phyloP scores from a whole-genome alignment of 2,113 vertebrate genomes.

The Oryzias javanicus region DNA sequence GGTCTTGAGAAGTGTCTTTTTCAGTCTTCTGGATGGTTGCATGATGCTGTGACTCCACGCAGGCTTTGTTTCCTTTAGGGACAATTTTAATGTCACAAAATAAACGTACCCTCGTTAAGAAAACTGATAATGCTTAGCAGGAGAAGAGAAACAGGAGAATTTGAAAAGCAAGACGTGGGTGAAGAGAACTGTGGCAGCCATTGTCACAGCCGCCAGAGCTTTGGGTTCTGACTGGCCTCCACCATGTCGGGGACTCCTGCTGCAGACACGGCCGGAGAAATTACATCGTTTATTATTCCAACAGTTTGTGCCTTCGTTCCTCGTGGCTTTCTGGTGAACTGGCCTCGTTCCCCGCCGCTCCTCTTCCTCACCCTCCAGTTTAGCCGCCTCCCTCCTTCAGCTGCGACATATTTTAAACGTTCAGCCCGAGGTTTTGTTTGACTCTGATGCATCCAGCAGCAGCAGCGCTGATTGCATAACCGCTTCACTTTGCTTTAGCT shows the following conservation, averaged over 20 bases:
- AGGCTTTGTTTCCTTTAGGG: neutral
- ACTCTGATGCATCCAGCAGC: constrained; percentile 33
- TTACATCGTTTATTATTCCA: constrained; percentile 56
- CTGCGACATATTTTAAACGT: too few species aligned
- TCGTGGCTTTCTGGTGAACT: constrained; percentile 34
- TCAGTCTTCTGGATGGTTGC: neutral
- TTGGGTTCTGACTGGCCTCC: constrained; percentile 27
- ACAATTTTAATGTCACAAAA: constrained; percentile 18
- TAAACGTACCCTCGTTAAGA: neutral
- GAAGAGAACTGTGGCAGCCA: constrained; percentile 11
- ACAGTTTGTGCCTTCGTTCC: constrained; percentile 35
- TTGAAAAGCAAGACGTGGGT: neutral
- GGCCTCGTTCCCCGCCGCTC: neutral
- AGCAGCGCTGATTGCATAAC: neutral
- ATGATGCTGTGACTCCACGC: neutral
- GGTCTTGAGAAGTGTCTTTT: too few species aligned
- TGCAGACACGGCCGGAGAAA: constrained; percentile 29
- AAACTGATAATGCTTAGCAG: neutral
- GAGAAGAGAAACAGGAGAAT: neutral
- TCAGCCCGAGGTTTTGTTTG: constrained; percentile 22
- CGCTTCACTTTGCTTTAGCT: too few species aligned
- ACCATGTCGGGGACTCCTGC: constrained; percentile 26
- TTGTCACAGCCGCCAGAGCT: constrained; percentile 6
- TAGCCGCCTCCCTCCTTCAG: neutral
- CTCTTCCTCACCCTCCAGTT: constrained; percentile 7